Base-by-base conservation (phyloP, 2,797 vertebrate genomes). In the Malurus leucopterus region DNA sequence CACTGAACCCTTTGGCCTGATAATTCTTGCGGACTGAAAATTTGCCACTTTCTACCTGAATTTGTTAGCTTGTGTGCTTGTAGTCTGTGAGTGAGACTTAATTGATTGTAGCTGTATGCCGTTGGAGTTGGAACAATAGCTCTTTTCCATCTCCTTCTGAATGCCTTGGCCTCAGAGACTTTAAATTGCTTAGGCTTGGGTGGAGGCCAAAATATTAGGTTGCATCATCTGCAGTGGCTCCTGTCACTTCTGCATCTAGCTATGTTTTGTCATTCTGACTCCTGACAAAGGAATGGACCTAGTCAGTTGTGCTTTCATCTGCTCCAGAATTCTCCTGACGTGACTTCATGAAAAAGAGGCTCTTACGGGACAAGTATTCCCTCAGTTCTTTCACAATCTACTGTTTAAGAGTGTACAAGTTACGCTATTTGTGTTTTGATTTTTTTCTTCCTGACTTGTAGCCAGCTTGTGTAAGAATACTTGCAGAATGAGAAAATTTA, bases 401-500 rank as follows among this genome's bases (percentile, higher is more conserved):
- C 98, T 98, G 97, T 98, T 97, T 97, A 98, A 97, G 98, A 98
- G 98, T 98, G 98, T 99, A 98, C 98, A 98, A 98, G 97, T 98
- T 98, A 98, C 97, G 96, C 96, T 97, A 98, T 98, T 97, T 98
- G 97, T 98, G 97, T 98, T 97, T 96, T 97, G 96, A 95, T 96
- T 95, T 95, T 96, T 97, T 97, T 97, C 97, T 96, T 84, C 98
- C 97, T 97, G 98, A 98, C 98, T 98, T 98, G 98, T 99, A 99
- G 98, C 98, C 98, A 98, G 98, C 98, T 99, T 99, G 98, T 99
- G 98, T 98, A 98, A 98, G 98, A 98, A 97, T 98, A 98, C 98
- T 98, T 98, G 98, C 98, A 98, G 98, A 98, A 98, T 97, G 98
- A 97, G 96, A 96, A 95, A 90, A 95, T 95, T 96, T 93, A 96